A percentile compares a stretch with the other conserved stretches of the same genome.
Evolutionary conservation across 2,113 vertebrate genomes (phyloP).

Genomic region (Festucalex cinctus): DNA sequence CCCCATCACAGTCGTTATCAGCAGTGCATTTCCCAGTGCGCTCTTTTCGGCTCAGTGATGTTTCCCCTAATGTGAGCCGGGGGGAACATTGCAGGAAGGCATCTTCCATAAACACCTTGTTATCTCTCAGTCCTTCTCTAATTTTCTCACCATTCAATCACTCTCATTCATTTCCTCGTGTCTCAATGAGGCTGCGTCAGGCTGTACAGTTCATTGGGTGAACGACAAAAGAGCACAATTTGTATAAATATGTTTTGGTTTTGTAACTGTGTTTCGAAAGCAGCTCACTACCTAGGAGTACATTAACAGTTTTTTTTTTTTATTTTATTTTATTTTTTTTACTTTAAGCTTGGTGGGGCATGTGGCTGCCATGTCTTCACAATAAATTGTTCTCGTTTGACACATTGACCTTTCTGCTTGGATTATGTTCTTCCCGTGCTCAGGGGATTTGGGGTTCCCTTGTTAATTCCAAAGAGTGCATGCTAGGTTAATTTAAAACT

Average conservation of each 20-base stretch:
- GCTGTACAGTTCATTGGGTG: background rate
- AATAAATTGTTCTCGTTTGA: background rate
- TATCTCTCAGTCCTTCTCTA: slow-evolving; percentile 64
- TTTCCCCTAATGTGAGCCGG: slow-evolving; percentile 66
- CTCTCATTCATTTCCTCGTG: slow-evolving; percentile 33
- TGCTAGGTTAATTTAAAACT: background rate
- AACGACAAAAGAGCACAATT: slow-evolving; percentile 19
- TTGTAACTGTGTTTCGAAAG: background rate
- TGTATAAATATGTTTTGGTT: background rate
- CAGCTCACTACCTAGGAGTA: background rate
- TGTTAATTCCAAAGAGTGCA: background rate
- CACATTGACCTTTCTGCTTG: background rate
- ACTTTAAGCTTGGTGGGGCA: background rate
- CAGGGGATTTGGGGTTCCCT: background rate
- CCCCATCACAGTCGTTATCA: slow-evolving; percentile 65
- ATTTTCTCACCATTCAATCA: slow-evolving; percentile 61
- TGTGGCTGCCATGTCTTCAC: background rate
- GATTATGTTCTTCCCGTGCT: background rate
- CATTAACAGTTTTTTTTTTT: background rate
- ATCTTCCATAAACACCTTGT: slow-evolving; percentile 69
- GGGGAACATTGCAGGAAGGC: slow-evolving; percentile 44
- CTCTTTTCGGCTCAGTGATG: slow-evolving; percentile 55
- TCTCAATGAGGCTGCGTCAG: slow-evolving; percentile 16
- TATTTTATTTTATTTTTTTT: too few relatives aligned
- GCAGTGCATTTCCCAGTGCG: slow-evolving; percentile 45